Base-by-base conservation (phyloP, 2,888 invertebrate genomes). In the Agrilus mali region DNA sequence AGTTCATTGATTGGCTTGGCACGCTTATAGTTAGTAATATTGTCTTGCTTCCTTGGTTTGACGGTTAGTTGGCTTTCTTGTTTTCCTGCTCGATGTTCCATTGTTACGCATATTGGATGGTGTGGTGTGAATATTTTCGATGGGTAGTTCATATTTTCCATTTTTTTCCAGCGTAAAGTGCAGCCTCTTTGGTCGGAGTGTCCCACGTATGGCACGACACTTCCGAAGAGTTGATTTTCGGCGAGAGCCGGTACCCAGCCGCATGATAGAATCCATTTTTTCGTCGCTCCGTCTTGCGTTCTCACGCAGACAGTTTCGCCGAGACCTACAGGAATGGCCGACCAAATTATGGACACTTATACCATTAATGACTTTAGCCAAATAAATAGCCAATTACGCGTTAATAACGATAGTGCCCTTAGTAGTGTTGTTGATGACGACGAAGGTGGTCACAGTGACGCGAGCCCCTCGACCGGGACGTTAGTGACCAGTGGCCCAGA, bases 261-360 rank as follows among this genome's bases (percentile, higher is more conserved):
- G 63, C 55, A 65, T 64, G 65, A 63, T 60, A 60, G 54, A 49
- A 51, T 47, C 47, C 52, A 51, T 49, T 43, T 20, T 20, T 20
- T 55, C 47, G 46, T 47, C 43, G 37, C 47, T 50, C 36, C 58
- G 59, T 55, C 61, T 65, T 45, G 61, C 65, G 58, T 58, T 50
- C 38, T 58, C 61, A 53, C 66, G 67, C 56, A 60, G 64, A 58
- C 66, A 67, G 51, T 67, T 67, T 55, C 54, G 59, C 53, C 63
- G 68, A 57, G 68, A 69, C 52, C 58, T 69, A 47, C 61, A 63
- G 57, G 68, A 69, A 67, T 69, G 69, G 68, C 64, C 58, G 54
- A 62, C 52, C 50, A 58, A 53, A 53, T 56, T 52, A 52, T 57
- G 60, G 59, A 60, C 59, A 52, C 47, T 50, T 51, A 51, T 42